These are phyloP conservation scores for Urocolius indicus DNA, from an alignment of 2,113 vertebrate genomes.

Conservation along the genomic window DNA sequence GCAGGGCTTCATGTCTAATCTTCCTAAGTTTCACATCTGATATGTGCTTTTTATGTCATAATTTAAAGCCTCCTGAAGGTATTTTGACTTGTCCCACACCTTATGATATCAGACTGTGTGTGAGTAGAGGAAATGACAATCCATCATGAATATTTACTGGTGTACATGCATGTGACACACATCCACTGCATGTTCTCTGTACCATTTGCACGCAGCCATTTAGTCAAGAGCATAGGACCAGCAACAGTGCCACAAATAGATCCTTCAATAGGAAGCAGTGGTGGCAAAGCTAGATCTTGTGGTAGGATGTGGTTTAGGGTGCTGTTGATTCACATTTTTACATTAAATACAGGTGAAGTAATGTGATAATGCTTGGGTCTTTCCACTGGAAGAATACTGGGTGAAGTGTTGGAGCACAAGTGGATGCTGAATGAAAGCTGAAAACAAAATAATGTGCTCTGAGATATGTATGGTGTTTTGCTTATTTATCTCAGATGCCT, in stretches of 20 bases:
- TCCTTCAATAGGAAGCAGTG: slow-evolving; percentile 28
- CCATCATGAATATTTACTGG: background rate
- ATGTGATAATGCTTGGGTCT: background rate
- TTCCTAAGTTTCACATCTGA: background rate
- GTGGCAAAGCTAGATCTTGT: background rate
- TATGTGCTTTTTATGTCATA: background rate
- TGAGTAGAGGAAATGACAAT: background rate
- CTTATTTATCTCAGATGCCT: background rate
- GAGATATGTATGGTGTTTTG: background rate
- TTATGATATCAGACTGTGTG: background rate
- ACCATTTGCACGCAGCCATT: background rate
- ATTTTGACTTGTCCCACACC: background rate
- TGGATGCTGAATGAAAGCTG: slow-evolving; percentile 29
- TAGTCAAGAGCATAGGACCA: background rate
- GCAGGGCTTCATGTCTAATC: background rate
- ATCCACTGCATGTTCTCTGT: background rate
- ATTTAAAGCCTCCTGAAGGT: background rate
- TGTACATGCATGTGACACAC: background rate
- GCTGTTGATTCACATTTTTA: slow-evolving; percentile 19
- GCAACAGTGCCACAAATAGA: background rate
- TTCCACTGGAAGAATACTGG: background rate
- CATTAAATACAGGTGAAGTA: background rate
- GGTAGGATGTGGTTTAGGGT: slow-evolving; percentile 63
- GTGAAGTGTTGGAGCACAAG: slow-evolving; percentile 45
- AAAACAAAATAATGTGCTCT: background rate